Evolutionary conservation across 2,113 vertebrate species (phyloP).

Genomic region (Cepphus grylle): DNA sequence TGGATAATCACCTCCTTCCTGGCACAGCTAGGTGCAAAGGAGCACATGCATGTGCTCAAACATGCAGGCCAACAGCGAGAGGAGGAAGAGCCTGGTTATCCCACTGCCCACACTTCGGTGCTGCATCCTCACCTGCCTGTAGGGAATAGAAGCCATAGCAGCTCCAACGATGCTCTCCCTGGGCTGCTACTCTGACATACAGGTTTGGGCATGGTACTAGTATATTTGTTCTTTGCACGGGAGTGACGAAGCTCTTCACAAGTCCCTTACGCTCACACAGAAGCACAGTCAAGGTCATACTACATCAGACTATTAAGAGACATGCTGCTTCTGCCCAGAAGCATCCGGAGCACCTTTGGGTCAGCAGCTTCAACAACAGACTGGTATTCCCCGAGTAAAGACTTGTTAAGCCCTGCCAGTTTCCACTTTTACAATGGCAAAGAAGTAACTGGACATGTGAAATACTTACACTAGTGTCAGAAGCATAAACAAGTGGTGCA

Average conservation of each 20-base stretch:
- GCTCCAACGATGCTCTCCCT: neutral
- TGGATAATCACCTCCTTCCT: neutral
- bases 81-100: neutral
- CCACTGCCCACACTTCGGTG: neutral
- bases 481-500: neutral
- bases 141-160: neutral
- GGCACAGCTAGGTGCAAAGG: neutral
- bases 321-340: neutral
- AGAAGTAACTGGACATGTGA: neutral
- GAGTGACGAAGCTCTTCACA: neutral
- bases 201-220: neutral
- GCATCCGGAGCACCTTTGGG: neutral
- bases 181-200: neutral
- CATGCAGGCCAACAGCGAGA: neutral
- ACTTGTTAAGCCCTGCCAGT: neutral
- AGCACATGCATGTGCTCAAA: neutral
- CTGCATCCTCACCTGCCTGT: neutral
- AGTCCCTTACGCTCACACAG: neutral
- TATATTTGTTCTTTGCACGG: neutral
- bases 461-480: accelerated
- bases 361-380: neutral
- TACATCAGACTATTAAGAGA: neutral
- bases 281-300: neutral
- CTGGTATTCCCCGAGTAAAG: neutral
- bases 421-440: neutral